Percentiles rank a stretch among this genome's conserved stretches.
phyloP scores from a whole-genome alignment of 2,797 vertebrate genomes.

The Somateria mollissima region DNA sequence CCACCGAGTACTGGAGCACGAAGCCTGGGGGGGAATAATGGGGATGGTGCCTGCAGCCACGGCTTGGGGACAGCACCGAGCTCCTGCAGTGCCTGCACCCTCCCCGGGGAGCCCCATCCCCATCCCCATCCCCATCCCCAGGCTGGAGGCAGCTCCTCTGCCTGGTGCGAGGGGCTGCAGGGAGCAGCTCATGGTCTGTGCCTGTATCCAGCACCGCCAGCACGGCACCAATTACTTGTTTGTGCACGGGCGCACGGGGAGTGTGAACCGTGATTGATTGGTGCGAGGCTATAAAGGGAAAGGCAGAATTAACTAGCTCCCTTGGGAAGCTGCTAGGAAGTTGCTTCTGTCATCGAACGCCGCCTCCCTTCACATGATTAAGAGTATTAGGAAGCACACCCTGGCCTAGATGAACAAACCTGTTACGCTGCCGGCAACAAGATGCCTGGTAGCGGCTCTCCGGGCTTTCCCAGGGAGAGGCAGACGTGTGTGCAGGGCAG shows the following conservation, averaged over 20 bases:
- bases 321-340: constrained; percentile 42
- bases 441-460: rapidly evolving
- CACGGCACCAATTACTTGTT: background rate
- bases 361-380: constrained; percentile 4
- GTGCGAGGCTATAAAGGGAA: constrained; percentile 2
- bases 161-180: too few species aligned
- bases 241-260: background rate
- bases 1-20: constrained; percentile 96
- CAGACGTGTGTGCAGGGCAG: background rate
- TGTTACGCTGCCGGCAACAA: background rate
- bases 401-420: constrained; percentile 23
- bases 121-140: background rate
- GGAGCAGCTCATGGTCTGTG: background rate
- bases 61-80: rapidly evolving
- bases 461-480: background rate
- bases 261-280: background rate
- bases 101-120: background rate
- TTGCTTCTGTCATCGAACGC: background rate
- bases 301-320: constrained; percentile 27
- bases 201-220: background rate
- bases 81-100: rapidly evolving
- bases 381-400: constrained; percentile 13
- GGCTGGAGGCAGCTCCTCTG: background rate
- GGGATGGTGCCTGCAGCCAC: constrained; percentile 44
- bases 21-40: constrained; percentile 83